These are phyloP conservation scores for Dicyrtoma fusca DNA, from an alignment of 2,888 invertebrate genomes.

Conservation along the genomic window DNA sequence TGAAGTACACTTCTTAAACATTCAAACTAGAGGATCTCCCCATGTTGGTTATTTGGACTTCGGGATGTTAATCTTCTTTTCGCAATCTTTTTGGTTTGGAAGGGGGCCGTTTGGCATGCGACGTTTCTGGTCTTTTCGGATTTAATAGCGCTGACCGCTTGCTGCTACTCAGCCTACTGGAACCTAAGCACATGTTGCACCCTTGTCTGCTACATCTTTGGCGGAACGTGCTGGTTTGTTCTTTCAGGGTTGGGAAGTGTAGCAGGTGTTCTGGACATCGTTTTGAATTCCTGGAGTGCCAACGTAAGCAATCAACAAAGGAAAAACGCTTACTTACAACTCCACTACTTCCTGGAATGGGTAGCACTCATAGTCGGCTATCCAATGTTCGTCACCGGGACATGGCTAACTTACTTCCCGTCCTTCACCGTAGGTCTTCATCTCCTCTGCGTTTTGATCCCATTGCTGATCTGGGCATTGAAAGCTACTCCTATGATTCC, in stretches of 20 bases:
- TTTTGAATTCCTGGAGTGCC: slow-evolving; percentile 13
- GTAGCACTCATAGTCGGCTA: slow-evolving; percentile 41
- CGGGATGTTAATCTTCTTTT: no score
- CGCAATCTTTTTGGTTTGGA: neutral
- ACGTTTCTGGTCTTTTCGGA: neutral
- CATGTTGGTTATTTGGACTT: no score
- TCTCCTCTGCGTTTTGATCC: slow-evolving; percentile 17
- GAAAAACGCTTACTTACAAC: slow-evolving; percentile 36
- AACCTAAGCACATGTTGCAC: slow-evolving; percentile 2
- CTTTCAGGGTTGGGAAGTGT: slow-evolving; percentile 11
- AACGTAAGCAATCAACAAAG: neutral
- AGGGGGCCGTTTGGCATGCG: neutral
- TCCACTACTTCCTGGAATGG: slow-evolving; percentile 44
- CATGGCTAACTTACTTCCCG: slow-evolving; percentile 43
- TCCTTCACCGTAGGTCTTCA: slow-evolving; percentile 41
- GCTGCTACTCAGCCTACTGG: slow-evolving; percentile 7
- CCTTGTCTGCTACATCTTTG: neutral
- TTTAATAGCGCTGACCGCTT: slow-evolving; percentile 8
- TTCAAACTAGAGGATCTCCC: no score
- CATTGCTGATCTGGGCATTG: slow-evolving; percentile 5
- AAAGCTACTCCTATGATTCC: neutral
- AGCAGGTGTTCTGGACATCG: slow-evolving; percentile 13
- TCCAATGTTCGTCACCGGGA: slow-evolving; percentile 41
- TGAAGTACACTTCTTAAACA: no score
- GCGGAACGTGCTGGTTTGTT: neutral